Percentiles rank a stretch among this genome's conserved stretches.
phyloP scores from a whole-genome alignment of 2,113 vertebrate species.

The Zosterops borbonicus region DNA sequence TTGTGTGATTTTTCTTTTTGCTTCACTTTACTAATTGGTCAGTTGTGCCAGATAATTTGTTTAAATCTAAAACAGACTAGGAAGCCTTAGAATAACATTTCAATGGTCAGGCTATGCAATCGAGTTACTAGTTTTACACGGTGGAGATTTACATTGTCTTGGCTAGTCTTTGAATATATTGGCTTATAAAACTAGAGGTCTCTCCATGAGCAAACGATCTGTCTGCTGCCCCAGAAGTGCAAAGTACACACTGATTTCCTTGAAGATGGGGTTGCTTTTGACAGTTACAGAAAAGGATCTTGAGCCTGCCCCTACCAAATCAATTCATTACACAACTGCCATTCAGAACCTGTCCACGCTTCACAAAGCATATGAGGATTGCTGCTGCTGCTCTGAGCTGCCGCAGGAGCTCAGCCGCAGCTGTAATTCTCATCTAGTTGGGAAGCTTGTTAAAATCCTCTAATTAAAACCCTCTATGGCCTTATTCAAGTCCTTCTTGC shows the following conservation, averaged over 20 bases:
- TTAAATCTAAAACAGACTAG: background rate
- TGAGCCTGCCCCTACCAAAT: background rate
- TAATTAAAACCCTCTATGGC: constrained; percentile 20
- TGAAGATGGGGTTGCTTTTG: background rate
- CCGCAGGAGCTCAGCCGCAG: background rate
- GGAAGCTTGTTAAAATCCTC: constrained; percentile 30
- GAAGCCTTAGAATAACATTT: background rate
- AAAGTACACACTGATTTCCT: background rate
- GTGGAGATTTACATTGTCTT: background rate
- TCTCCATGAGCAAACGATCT: background rate
- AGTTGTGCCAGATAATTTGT: background rate
- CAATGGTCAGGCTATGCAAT: background rate
- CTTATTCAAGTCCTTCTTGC: background rate
- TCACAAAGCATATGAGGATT: background rate
- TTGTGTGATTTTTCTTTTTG: background rate
- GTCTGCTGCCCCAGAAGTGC: background rate
- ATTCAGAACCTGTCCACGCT: background rate
- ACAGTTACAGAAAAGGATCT: background rate
- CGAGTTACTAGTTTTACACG: background rate
- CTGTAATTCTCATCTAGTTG: constrained; percentile 21
- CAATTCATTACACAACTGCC: background rate
- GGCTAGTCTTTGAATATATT: background rate
- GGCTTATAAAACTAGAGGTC: background rate
- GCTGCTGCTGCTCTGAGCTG: background rate
- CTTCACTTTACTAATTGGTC: background rate